Conservation (phyloP, 2,113 vertebrate species). For the Harpagus bidentatus region DNA sequence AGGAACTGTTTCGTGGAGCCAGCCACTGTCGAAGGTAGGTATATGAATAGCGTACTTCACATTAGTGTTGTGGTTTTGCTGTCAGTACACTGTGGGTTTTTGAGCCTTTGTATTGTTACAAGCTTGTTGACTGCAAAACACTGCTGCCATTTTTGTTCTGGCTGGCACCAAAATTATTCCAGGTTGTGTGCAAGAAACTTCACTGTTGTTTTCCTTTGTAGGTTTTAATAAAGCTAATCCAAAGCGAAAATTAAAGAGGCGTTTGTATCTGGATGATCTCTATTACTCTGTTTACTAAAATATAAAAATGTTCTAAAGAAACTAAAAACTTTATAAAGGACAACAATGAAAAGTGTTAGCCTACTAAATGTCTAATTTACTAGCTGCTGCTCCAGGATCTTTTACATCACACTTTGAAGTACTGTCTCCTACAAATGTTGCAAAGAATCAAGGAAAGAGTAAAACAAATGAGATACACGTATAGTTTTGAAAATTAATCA, state of each 20-base stretch:
- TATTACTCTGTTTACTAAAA: neutral
- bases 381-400: neutral
- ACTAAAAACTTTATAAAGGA: neutral
- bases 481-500: constrained; percentile 35
- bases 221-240: neutral
- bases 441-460: neutral
- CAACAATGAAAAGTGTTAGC: neutral
- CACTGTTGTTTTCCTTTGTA: neutral
- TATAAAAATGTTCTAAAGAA: neutral
- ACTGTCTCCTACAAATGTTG: neutral
- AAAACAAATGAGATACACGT: constrained; percentile 22
- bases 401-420: neutral
- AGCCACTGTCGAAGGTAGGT: neutral
- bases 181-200: neutral
- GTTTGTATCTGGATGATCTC: neutral
- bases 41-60: neutral
- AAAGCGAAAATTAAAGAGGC: neutral
- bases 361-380: neutral
- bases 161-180: neutral
- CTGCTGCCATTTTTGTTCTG: neutral
- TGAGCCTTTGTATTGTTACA: neutral
- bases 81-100: neutral
- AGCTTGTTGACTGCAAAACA: neutral
- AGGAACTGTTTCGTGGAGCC: neutral
- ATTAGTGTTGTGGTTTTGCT: neutral